Conservation (phyloP, 2,113 vertebrate genomes). For the Lycaon pictus region DNA sequence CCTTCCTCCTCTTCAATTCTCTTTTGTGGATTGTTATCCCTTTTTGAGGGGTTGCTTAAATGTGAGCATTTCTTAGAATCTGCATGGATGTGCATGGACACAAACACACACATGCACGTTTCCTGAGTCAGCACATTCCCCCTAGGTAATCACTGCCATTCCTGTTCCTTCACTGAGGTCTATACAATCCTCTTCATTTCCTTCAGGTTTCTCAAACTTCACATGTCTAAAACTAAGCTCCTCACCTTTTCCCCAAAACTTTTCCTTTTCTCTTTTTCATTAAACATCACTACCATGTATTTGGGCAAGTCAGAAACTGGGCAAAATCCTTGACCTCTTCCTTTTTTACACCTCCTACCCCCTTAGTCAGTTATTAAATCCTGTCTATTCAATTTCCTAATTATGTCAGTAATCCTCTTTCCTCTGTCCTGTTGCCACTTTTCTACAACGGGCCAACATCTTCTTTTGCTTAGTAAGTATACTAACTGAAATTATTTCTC, state of each 20-base stretch:
- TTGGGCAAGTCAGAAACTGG: not conserved
- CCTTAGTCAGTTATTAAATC: not conserved
- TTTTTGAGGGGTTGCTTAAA: not conserved
- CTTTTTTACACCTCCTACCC: not conserved
- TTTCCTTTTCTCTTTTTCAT: not conserved
- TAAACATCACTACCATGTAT: not conserved
- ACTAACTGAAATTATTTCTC: not conserved
- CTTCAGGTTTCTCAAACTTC: constrained; percentile 24
- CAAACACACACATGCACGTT: not conserved
- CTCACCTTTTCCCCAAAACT: not conserved
- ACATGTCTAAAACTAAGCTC: not conserved
- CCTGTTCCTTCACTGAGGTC: not conserved
- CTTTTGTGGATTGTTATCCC: not conserved
- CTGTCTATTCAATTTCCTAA: constrained; percentile 20
- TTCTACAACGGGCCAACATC: not conserved
- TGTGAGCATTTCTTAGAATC: not conserved
- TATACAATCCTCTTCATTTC: not conserved
- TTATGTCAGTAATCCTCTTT: not conserved
- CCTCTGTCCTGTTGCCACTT: not conserved
- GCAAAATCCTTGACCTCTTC: not conserved
- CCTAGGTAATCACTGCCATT: not conserved
- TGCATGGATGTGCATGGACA: not conserved
- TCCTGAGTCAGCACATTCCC: not conserved
- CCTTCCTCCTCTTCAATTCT: not conserved
- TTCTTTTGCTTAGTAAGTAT: not conserved